Percentiles rank a stretch among this genome's conserved stretches.
These are phyloP conservation scores for Girardia tigrina DNA, from an alignment of 2,888 invertebrate species.

Conservation along the genomic window DNA sequence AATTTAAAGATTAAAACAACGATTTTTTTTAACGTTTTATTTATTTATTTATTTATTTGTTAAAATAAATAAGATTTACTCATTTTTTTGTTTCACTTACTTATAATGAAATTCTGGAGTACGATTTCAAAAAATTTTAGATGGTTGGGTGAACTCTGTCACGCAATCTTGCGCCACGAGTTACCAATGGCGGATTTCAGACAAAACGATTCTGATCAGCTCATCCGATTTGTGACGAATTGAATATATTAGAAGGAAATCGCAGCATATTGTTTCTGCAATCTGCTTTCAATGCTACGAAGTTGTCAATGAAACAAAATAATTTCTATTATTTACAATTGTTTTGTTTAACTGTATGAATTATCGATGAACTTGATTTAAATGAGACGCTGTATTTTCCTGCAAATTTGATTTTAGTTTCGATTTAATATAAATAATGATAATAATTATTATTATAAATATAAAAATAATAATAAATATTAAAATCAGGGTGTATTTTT, in stretches of 20 bases:
- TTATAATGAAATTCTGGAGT: neutral
- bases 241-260: slow-evolving; percentile 20
- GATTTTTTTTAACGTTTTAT: too few relatives aligned
- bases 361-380: slow-evolving; percentile 20
- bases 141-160: neutral
- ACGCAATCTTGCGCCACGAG: neutral
- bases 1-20: too few relatives aligned
- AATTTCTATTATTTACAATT: slow-evolving; percentile 23
- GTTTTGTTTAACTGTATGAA: slow-evolving; percentile 23
- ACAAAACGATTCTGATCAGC: slow-evolving; percentile 23
- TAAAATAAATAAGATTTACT: too few relatives aligned
- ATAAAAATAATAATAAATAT: too few relatives aligned
- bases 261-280: slow-evolving; percentile 12
- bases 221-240: slow-evolving; percentile 23
- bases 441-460: too few relatives aligned
- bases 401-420: too few relatives aligned
- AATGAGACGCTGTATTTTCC: too few relatives aligned
- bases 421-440: too few relatives aligned
- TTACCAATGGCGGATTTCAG: slow-evolving; percentile 15
- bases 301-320: slow-evolving; percentile 18
- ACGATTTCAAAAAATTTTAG: neutral
- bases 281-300: neutral
- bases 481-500: too few relatives aligned
- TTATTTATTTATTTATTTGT: too few relatives aligned
- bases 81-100: too few relatives aligned